These are phyloP conservation scores for Hydractinia symbiolongicarpus DNA, from an alignment of 30 jellyfish, hydroid and myxozoan genomes.

Conservation along the genomic window DNA sequence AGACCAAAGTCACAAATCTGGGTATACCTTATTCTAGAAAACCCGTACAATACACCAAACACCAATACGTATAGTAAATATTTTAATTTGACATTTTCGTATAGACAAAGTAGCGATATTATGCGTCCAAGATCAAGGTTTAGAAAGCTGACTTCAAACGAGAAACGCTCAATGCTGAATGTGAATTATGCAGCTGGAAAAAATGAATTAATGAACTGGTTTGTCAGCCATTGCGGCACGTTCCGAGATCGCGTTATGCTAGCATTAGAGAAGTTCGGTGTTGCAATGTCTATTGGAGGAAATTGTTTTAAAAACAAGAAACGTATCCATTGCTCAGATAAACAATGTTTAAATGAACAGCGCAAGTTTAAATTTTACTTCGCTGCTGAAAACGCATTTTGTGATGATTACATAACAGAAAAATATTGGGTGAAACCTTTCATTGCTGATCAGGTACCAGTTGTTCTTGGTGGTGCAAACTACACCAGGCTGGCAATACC, in stretches of 20 bases:
- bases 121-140: background rate
- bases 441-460: background rate
- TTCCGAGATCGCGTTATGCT: background rate
- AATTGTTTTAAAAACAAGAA: background rate
- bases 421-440: background rate
- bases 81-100: conserved; percentile 30
- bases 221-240: background rate
- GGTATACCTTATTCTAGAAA: conserved; percentile 63
- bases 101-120: background rate
- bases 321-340: background rate
- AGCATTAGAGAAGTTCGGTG: background rate
- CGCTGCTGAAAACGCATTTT: background rate
- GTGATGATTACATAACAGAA: background rate
- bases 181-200: background rate
- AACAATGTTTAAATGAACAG: background rate
- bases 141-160: background rate
- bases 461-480: conserved; percentile 4
- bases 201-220: background rate
- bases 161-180: background rate
- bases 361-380: background rate
- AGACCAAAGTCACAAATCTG: conserved; percentile 54
- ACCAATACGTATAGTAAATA: conserved; percentile 36
- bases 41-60: conserved; percentile 56
- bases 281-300: background rate
- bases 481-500: background rate